Base-by-base conservation (phyloP, 2,113 vertebrate genomes). In the Triplophysa tibetana region DNA sequence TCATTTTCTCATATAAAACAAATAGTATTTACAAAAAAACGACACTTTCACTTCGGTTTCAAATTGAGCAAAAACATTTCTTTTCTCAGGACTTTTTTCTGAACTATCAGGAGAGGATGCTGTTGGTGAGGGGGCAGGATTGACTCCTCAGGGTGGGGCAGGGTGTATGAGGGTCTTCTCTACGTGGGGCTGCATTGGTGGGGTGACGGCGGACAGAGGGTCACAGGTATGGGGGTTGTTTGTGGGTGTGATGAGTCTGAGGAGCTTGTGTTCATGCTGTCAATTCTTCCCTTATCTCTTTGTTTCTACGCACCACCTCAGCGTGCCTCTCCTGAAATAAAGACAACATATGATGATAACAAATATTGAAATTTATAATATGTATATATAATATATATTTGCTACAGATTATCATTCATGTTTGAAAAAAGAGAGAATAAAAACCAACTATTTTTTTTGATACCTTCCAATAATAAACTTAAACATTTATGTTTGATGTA, bases 271-370 rank as follows among this genome's bases (percentile, higher is more conserved):
- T 82, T 90, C 90, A 92, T 75, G 86, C 92, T 78, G 89, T 88
- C 85, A 93, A 67, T 77, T 96, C 95, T 91, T 97, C 96, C 90
- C 93, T 95, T 87, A 98, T 90, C 91, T 96, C 96, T 93, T 98
- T 98, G 92, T 98, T 98, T 93, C 94, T 95, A 91, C 97, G 94
- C 87, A 98, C 96, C 85, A 94, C 94, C 88, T 96, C 94, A 1
- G 95, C 96, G 56, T 94, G 97, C 91, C 90, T 97, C 92, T 98
- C 96, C 97, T 98, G 78, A 63, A 81, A 72, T 66, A 86, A 61
- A 84, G 8, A 82, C 58, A 48, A 72, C 19, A 63, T 70, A 60
- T 64, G 62, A 23, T n/a, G 14, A 9, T 70, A 13, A 50, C 2
- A 58, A 60, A 70, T 26, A 67, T 29, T 38, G 16, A 2, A 26